Base-by-base conservation (phyloP, 1,140 invertebrate genomes). In the Coelopa frigida region DNA sequence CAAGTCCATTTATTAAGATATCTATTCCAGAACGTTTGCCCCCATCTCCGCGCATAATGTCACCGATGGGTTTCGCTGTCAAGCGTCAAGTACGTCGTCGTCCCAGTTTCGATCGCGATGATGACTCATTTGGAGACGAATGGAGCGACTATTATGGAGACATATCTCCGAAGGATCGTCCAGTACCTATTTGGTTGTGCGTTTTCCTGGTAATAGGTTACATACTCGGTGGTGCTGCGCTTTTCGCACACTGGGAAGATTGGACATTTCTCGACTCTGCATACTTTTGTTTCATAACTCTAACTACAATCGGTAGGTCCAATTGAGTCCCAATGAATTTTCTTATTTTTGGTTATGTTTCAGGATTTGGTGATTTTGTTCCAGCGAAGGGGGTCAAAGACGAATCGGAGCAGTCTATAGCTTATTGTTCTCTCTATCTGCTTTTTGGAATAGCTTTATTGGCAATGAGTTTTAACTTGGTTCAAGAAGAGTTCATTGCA, bases 381-480 rank as follows among this genome's bases (percentile, higher is more conserved):
- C 93, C 92, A 0, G 89, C 88, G 1, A 86, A 89, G 67, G 78
- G 81, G 14, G 78, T 82, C 4, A 78, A 78, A 37, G 75, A 78
- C 24, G 78, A 83, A 36, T 82, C 80, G 0, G 78, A 84, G 52
- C 77, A 85, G 50, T 85, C 87, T 29, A 91, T 97, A 49, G 89
- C 93, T 0, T 79, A 97, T 15, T 94, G 89, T 59, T 91, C 90
- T 0, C 68, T 96, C 35, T 97, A 97, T 74, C 73, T 97, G 45
- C 75, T 99, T 11, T 92, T 94, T 65, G 95, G 95, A 6, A 98
- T 99, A 67, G 92, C 95, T 1, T 75, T 99, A 22, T 71, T 99
- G 41, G 94, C 94, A 17, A 99, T 99, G 96, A 94, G 91, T 60
- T 98, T 99, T 72, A 97, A 98, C 74, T 76, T 99, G 51, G 92